These are phyloP conservation scores for Euborellia annulipes DNA, from an alignment of 1,140 invertebrate species.

Conservation along the genomic window DNA sequence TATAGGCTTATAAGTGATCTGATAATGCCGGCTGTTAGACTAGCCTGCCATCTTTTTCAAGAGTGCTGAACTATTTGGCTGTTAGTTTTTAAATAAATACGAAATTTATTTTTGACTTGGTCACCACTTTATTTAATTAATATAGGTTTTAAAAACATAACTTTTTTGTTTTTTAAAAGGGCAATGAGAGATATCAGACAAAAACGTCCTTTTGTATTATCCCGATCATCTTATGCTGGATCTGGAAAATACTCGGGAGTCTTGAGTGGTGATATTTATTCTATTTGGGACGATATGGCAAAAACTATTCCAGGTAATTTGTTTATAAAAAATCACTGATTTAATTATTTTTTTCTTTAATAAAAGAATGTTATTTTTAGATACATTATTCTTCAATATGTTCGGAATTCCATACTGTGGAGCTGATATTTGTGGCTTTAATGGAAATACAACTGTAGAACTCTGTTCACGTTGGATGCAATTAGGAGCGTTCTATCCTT, in stretches of 20 bases:
- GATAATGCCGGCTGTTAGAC: no score
- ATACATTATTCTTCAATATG: slow-evolving; percentile 60
- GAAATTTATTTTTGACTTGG: no score
- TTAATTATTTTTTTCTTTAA: slow-evolving; percentile 3
- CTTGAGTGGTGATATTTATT: slow-evolving; percentile 75
- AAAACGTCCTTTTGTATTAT: slow-evolving; percentile 69
- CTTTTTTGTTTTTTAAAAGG: no score
- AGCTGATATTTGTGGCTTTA: slow-evolving; percentile 82
- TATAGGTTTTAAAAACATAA: no score
- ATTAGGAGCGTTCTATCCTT: slow-evolving; percentile 74
- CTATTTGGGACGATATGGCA: slow-evolving; percentile 48
- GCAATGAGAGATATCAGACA: slow-evolving; percentile 45
- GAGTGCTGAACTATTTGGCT: no score
- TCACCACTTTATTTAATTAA: no score
- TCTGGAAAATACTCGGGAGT: slow-evolving; percentile 69
- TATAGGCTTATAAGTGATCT: no score
- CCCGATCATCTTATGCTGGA: slow-evolving; percentile 65
- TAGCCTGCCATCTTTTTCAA: no score
- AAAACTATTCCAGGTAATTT: slow-evolving; percentile 41
- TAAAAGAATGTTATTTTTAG: slow-evolving; percentile 22
- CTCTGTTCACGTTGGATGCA: slow-evolving; percentile 69
- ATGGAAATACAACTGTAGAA: slow-evolving; percentile 50
- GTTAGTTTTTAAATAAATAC: no score
- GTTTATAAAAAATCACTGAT: slow-evolving; percentile 4
- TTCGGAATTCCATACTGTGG: slow-evolving; percentile 78